Evolutionary conservation across 2,113 vertebrate genomes (phyloP), one percentile per base, ranked within the genome.

Genomic region (Aspidoscelis tigris): DNA sequence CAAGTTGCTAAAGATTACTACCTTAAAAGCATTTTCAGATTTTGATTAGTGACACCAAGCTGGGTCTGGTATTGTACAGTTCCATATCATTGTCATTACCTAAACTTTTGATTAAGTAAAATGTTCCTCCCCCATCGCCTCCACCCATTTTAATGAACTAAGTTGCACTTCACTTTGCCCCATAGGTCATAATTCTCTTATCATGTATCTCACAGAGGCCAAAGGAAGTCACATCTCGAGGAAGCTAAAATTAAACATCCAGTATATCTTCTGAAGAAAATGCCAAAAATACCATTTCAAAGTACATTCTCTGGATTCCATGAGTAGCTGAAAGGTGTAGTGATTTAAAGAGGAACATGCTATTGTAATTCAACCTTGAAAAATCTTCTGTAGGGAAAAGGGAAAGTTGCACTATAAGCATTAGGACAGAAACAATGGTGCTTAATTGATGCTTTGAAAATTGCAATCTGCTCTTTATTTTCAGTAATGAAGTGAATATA

Each of bases 371-470:
- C 86, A 81, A 77, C 77, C 70, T 88, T 89, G 47, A 80, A 75
- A 86, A 89, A 70, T 90, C 88, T 90, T 91, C 84, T 81, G 73
- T 93, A 90, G 85, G 88, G 86, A 89, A 94, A 95, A 93, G 92
- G 94, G 91, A 90, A 93, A 92, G 93, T 94, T 95, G 94, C 95
- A 95, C 94, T 95, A 91, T 91, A 88, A 91, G 89, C 86, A 94
- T 88, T 81, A 87, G 91, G 92, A 78, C 90, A 90, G 90, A 90
- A 91, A 89, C 85, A 88, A 91, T 89, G 91, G 91, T 94, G 94
- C 89, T 88, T 88, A 81, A 83, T 83, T 87, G 83, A 81, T 81
- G 61, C 84, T 93, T 91, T 85, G 90, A 82, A 90, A 89, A 85
- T 75, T 90, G 83, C 90, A 90, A 90, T 87, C 80, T 87, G 87